Conservation (phyloP, 2,888 invertebrate species). For the Drosophila phalerata region DNA sequence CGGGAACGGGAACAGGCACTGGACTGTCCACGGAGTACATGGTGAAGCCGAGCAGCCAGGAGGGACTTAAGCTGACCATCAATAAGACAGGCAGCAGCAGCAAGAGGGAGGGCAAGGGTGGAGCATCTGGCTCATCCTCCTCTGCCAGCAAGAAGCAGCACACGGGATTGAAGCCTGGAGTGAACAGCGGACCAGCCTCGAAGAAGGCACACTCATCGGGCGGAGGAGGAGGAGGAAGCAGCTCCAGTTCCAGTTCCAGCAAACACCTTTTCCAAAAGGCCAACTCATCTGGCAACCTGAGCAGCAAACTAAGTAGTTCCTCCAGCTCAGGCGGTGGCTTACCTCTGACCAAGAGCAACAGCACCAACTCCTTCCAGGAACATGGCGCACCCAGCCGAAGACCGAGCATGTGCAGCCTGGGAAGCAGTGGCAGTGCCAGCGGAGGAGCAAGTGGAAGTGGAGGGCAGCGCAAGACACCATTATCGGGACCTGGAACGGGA, state of each 20-base stretch:
- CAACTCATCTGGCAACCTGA: constrained; percentile 84
- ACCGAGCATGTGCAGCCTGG: constrained; percentile 66
- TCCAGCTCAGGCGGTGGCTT: constrained; percentile 54
- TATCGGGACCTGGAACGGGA: constrained; percentile 13
- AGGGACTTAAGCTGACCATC: constrained; percentile 89
- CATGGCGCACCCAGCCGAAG: constrained; percentile 57
- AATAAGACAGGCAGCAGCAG: constrained; percentile 29
- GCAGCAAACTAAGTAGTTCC: constrained; percentile 74
- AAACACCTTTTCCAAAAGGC: constrained; percentile 85
- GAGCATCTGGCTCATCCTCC: constrained; percentile 29
- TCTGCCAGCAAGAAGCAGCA: constrained; percentile 87
- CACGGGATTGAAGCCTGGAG: constrained; percentile 94
- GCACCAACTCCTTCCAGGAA: constrained; percentile 83
- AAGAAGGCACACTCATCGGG: constrained; percentile 86
- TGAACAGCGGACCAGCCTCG: constrained; percentile 94
- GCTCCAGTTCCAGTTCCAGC: constrained; percentile 87
- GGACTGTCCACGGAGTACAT: constrained; percentile 90
- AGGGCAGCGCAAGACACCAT: constrained; percentile 50
- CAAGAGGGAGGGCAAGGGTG: constrained; percentile 28
- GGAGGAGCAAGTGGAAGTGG: constrained; percentile 18
- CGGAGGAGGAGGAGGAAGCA: constrained; percentile 2
- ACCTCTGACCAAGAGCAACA: constrained; percentile 83
- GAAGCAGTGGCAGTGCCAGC: constrained; percentile 29
- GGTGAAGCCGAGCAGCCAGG: constrained; percentile 94
- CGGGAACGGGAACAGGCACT: constrained; percentile 21